Evolutionary conservation across 2,888 invertebrate species (phyloP), one percentile per base, ranked within the genome.

Genomic region (Byasa hedistus): DNA sequence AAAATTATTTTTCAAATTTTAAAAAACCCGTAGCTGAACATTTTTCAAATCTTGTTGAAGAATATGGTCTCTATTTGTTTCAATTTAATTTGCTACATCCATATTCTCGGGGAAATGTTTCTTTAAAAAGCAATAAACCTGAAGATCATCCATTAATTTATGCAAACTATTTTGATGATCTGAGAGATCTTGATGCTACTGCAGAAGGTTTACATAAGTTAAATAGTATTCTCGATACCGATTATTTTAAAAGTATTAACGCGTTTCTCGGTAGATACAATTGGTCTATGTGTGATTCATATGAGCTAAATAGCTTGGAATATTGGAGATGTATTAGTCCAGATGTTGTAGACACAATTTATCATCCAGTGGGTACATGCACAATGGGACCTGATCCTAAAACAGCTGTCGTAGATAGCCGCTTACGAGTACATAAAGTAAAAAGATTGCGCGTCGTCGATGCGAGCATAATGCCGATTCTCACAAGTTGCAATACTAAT

Each of bases 401-500:
- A 27, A 75, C 70, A 8, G 74, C 81, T 0, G 84, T 84, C 0
- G 84, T 84, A 0, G 94, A 94, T 79, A 92, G 94, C 0, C 82
- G 94, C 55, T 81, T 96, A 4, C 92, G 89, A 69, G 94, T 96
- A 0, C 92, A 94, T 66, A 94, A 94, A 0, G 87, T 95, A 0
- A 79, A 87, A 22, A 93, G 93, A 15, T 84, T 96, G 1, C 88
- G 96, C 55, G 95, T 96, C 0, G 93, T 94, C 0, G 96, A 96
- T 79, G 96, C 95, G 0, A 96, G 96, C 64, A 93, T 97, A 55
- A 96, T 97, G 96, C 96, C 96, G 0, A 89, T 82, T 3, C 93
- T 95, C 60, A 92, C 95, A 0, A 96, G 95, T 76, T 96, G 95
- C 0, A 96, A 96, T 79, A 96, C 95, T 0, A 96, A 96, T 78